A percentile compares a stretch with the other conserved stretches of the same genome.
phyloP scores from a whole-genome alignment of 2,888 invertebrate genomes.

The Drosophila kokeensis region DNA sequence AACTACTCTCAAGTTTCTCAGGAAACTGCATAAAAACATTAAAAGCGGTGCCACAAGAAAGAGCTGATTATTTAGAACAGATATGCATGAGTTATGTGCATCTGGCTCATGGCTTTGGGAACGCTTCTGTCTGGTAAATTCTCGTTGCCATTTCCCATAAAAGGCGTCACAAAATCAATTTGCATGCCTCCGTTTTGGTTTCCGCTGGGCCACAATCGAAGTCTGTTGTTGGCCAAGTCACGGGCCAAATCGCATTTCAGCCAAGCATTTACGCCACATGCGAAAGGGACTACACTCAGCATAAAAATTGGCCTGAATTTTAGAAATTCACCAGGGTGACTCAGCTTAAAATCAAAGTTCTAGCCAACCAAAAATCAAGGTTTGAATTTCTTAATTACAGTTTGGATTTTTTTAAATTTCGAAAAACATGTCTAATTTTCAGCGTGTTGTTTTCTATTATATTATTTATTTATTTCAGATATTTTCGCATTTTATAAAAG shows the following conservation, averaged over 20 bases:
- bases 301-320: background rate
- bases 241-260: constrained; percentile 14
- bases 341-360: background rate
- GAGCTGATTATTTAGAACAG: background rate
- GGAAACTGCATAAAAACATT: background rate
- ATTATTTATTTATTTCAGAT: no score
- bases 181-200: constrained; percentile 51
- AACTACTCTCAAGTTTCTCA: background rate
- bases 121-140: background rate
- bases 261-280: constrained; percentile 24
- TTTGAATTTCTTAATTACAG: background rate
- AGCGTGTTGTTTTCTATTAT: fast-evolving
- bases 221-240: constrained; percentile 2
- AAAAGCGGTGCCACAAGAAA: constrained; percentile 1
- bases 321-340: background rate
- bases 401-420: no score
- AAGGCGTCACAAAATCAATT: constrained; percentile 72
- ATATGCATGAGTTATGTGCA: constrained; percentile 12
- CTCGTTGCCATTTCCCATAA: constrained; percentile 65
- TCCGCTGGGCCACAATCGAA: background rate
- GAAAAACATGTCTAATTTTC: no score
- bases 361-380: background rate
- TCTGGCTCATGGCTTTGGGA: background rate
- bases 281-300: constrained; percentile 1
- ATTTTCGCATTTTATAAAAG: no score